Conservation (phyloP, 1,140 invertebrate species). For the Ooceraea biroi region DNA sequence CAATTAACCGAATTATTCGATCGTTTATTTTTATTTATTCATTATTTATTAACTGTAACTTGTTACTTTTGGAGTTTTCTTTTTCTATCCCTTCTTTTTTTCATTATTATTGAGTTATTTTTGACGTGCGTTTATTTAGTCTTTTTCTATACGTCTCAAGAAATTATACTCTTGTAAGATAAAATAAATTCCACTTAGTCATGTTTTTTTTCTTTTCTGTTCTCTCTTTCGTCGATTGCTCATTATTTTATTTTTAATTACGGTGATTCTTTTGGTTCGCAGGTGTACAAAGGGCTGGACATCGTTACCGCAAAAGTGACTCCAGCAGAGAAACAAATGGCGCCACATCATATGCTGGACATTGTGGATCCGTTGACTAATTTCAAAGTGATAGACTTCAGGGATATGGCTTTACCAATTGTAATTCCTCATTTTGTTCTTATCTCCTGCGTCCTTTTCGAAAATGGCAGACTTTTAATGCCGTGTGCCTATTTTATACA, state of each 20-base stretch:
- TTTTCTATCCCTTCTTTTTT: no score
- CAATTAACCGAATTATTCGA: constrained; percentile 43
- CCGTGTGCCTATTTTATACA: no score
- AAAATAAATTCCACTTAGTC: no score
- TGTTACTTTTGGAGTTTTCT: neutral
- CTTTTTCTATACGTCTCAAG: no score
- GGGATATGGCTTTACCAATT: constrained; percentile 92
- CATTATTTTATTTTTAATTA: constrained; percentile 40
- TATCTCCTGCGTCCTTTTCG: neutral
- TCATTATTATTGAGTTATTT: no score
- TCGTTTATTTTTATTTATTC: constrained; percentile 25
- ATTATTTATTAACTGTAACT: constrained; percentile 23
- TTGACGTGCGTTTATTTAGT: no score
- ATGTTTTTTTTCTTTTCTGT: no score
- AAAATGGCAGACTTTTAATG: neutral
- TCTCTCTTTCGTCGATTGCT: neutral
- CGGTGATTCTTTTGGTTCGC: constrained; percentile 75
- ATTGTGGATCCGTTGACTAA: constrained; percentile 91
- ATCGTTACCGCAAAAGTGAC: constrained; percentile 99
- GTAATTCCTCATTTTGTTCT: constrained; percentile 87
- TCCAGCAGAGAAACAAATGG: constrained; percentile 90
- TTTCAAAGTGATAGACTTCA: constrained; percentile 95
- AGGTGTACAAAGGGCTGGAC: constrained; percentile 97
- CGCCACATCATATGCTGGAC: constrained; percentile 96
- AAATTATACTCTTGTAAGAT: no score